These are phyloP conservation scores for Phortica okadai DNA, from an alignment of 2,888 invertebrate species.

Conservation along the genomic window DNA sequence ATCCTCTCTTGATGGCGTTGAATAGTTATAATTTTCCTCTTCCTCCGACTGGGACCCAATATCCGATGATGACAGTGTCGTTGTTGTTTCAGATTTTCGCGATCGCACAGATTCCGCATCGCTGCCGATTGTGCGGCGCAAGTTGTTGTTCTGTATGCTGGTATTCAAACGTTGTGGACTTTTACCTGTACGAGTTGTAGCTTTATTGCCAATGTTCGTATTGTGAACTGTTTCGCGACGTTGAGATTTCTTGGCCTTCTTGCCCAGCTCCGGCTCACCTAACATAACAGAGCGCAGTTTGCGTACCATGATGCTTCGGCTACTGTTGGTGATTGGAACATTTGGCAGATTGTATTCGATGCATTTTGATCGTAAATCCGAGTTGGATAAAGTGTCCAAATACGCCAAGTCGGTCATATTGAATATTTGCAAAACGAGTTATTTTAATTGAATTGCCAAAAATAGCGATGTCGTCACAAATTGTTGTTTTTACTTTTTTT, in stretches of 20 bases:
- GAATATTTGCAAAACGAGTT: slow-evolving; percentile 25
- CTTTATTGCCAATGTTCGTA: slow-evolving; percentile 47
- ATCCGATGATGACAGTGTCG: slow-evolving; percentile 49
- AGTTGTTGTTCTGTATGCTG: slow-evolving; percentile 43
- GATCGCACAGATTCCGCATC: slow-evolving; percentile 37
- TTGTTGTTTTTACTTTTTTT: not conserved
- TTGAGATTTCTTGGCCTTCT: slow-evolving; percentile 45
- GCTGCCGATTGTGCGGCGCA: slow-evolving; percentile 61
- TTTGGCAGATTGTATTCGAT: slow-evolving; percentile 71
- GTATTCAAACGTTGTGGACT: slow-evolving; percentile 27
- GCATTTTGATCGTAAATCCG: slow-evolving; percentile 67
- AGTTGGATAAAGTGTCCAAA: slow-evolving; percentile 69
- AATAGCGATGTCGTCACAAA: slow-evolving; percentile 56
- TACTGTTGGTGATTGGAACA: slow-evolving; percentile 73
- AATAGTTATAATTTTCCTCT: not conserved
- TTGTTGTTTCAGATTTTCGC: slow-evolving; percentile 47
- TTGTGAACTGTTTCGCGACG: slow-evolving; percentile 71
- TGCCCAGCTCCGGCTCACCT: slow-evolving; percentile 49
- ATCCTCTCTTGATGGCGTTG: not conserved
- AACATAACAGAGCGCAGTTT: slow-evolving; percentile 63
- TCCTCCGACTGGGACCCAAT: slow-evolving; percentile 54
- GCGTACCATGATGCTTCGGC: slow-evolving; percentile 68
- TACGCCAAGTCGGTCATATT: slow-evolving; percentile 55
- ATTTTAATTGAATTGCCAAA: slow-evolving; percentile 49
- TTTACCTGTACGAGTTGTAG: slow-evolving; percentile 24